Conservation (phyloP, 1,140 invertebrate genomes). For the Drosophila triauraria region DNA sequence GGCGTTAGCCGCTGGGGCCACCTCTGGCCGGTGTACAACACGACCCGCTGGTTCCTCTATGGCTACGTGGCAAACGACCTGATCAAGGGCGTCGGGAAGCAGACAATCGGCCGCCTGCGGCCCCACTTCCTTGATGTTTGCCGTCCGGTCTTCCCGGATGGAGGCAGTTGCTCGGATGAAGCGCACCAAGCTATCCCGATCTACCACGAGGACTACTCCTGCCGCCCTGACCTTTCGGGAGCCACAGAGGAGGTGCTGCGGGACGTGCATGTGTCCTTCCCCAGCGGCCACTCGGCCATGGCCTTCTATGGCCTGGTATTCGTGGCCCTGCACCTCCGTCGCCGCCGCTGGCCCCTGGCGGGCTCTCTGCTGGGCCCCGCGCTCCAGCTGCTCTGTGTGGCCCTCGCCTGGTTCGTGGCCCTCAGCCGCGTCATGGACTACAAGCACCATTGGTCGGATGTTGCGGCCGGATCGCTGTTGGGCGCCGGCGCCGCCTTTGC, state of each 20-base stretch:
- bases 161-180: conserved; percentile 39
- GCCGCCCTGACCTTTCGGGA: conserved; percentile 74
- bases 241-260: conserved; percentile 87
- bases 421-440: conserved; percentile 96
- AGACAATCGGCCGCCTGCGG: conserved; percentile 93
- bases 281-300: conserved; percentile 92
- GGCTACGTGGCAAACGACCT: conserved; percentile 91
- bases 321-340: conserved; percentile 92
- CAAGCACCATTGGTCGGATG: conserved; percentile 95
- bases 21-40: conserved; percentile 88
- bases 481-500: conserved; percentile 86
- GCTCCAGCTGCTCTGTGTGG: conserved; percentile 55
- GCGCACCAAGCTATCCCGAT: conserved; percentile 85
- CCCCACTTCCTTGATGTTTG: conserved; percentile 95
- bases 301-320: conserved; percentile 93
- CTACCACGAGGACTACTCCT: conserved; percentile 89
- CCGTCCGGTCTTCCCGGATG: conserved; percentile 86
- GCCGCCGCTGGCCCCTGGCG: conserved; percentile 34
- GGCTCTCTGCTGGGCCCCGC: conserved; percentile 45
- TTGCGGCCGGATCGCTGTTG: conserved; percentile 86
- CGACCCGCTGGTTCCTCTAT: conserved; percentile 92
- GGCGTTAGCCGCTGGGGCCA: conserved; percentile 58
- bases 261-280: conserved; percentile 91
- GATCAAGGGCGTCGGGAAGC: conserved; percentile 95
- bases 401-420: conserved; percentile 90